These are phyloP conservation scores for Drosophila azteca DNA, from an alignment of 1,140 invertebrate genomes.

Conservation along the genomic window DNA sequence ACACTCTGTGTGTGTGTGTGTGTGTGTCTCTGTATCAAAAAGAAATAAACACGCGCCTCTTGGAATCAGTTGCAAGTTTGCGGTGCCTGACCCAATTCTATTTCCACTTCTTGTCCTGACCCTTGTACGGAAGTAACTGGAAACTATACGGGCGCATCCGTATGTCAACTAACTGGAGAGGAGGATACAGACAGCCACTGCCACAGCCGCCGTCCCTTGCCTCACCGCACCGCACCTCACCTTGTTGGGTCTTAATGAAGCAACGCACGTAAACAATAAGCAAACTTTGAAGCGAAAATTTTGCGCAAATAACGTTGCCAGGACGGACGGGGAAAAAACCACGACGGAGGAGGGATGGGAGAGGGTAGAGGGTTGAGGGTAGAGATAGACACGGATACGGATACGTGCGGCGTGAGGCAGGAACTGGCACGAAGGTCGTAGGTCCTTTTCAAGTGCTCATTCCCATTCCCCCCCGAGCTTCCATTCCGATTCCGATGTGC, in stretches of 20 bases:
- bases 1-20: conserved; percentile 62
- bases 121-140: conserved; percentile 25
- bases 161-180: conserved; percentile 66
- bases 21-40: conserved; percentile 75
- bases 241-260: conserved; percentile 75
- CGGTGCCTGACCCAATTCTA: conserved; percentile 74
- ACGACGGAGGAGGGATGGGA: background rate
- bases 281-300: conserved; percentile 82
- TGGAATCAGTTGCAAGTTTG: conserved; percentile 48
- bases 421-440: conserved; percentile 72
- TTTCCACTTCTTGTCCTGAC: conserved; percentile 44
- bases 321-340: conserved; percentile 10
- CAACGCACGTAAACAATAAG: conserved; percentile 82
- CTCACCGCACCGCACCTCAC: background rate
- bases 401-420: conserved; percentile 75
- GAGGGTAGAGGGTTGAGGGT: background rate
- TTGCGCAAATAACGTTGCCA: conserved; percentile 77
- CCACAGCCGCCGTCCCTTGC: background rate
- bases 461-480: background rate
- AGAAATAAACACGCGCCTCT: conserved; percentile 76
- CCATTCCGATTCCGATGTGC: conserved; percentile 12
- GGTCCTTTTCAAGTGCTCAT: conserved; percentile 19
- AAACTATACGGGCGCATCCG: conserved; percentile 44
- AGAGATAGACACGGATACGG: conserved; percentile 65
- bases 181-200: conserved; percentile 16